Conservation (phyloP, 2,797 vertebrate genomes). For the Buphagus erythrorhynchus region DNA sequence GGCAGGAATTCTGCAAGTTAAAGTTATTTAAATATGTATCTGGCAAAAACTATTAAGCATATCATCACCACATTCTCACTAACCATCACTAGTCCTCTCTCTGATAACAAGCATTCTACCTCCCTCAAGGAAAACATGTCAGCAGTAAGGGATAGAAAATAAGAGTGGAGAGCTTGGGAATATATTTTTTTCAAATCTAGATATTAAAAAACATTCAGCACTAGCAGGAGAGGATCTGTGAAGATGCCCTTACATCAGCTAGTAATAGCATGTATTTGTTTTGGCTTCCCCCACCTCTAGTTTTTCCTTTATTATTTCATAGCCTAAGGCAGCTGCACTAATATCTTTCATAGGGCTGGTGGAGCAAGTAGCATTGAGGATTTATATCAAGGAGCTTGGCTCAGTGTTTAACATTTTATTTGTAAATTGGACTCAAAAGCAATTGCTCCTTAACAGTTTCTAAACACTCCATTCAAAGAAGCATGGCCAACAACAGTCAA, state of each 20-base stretch:
- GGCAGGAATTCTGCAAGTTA: background rate
- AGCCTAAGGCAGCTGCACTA: background rate
- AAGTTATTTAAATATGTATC: background rate
- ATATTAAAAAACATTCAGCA: background rate
- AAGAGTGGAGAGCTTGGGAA: rapidly evolving
- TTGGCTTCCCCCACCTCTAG: rapidly evolving
- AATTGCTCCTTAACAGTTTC: background rate
- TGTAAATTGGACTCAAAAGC: background rate
- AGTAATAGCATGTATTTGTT: background rate
- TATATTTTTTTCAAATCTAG: no score
- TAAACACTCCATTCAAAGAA: background rate
- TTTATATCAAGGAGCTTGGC: background rate
- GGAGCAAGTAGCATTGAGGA: background rate
- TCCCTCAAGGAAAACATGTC: background rate
- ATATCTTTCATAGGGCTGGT: background rate
- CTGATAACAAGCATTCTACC: background rate
- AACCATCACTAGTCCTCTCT: background rate
- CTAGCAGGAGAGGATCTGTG: background rate
- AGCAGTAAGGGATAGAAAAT: background rate
- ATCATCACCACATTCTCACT: background rate
- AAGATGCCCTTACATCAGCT: background rate
- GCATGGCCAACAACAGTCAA: background rate
- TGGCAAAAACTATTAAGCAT: background rate
- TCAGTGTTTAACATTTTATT: background rate
- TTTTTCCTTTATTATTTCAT: background rate